Conservation (phyloP, 2,113 vertebrate genomes). For the Hippocampus mohnikei region DNA sequence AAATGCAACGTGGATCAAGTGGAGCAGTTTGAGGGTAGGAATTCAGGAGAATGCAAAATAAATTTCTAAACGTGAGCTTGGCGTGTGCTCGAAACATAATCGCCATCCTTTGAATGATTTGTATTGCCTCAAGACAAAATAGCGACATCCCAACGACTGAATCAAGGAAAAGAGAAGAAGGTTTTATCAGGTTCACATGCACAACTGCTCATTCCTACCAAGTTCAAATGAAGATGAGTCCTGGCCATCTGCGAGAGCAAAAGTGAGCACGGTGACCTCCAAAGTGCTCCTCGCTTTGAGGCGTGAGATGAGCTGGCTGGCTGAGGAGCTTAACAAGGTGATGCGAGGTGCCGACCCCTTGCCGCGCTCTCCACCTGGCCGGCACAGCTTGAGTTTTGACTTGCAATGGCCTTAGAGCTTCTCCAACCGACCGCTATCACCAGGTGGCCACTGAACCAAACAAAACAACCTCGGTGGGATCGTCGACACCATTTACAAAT, state of each 20-base stretch:
- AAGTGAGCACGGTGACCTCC: constrained; percentile 49
- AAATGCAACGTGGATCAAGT: neutral
- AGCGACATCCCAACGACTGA: neutral
- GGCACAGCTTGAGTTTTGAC: constrained; percentile 48
- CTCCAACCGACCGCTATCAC: constrained; percentile 40
- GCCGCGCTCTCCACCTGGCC: constrained; percentile 60
- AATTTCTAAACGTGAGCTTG: neutral
- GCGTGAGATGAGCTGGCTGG: constrained; percentile 29
- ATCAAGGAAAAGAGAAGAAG: neutral
- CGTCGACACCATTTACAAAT: neutral
- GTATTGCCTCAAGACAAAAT: neutral
- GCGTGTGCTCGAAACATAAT: neutral
- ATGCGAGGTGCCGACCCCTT: constrained; percentile 47
- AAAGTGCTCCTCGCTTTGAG: constrained; percentile 39
- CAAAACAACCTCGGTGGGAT: constrained; percentile 5
- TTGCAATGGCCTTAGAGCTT: constrained; percentile 31
- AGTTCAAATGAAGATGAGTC: constrained; percentile 23
- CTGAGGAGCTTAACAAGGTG: constrained; percentile 37
- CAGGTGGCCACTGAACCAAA: constrained; percentile 30
- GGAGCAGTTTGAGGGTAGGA: too few species aligned
- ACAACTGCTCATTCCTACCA: constrained; percentile 20
- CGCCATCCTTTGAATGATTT: neutral
- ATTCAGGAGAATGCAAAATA: constrained; percentile 6
- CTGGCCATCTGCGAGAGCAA: constrained; percentile 53
- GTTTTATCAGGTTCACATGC: neutral